Conservation (phyloP, 2,888 invertebrate species). For the Pyrochroa serraticornis region DNA sequence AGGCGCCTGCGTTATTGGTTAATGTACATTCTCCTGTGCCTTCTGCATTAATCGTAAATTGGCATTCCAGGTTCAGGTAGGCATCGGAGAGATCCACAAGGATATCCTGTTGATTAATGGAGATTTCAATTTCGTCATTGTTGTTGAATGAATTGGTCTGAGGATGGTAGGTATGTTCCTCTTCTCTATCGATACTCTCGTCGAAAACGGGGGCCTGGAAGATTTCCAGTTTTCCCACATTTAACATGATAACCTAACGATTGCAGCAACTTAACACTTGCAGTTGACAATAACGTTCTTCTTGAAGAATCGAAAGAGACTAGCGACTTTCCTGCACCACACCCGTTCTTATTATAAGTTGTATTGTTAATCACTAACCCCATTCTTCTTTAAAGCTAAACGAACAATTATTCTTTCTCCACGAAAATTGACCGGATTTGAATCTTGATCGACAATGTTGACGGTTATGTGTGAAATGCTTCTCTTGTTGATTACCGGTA, state of each 20-base stretch:
- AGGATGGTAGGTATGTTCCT: not conserved
- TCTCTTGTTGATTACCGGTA: conserved; percentile 43
- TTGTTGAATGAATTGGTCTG: conserved; percentile 3
- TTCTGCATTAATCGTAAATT: conserved; percentile 14
- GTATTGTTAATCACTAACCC: conserved; percentile 1
- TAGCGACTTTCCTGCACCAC: not conserved
- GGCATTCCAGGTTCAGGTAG: conserved; percentile 32
- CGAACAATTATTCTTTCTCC: conserved; percentile 44
- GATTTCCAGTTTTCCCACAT: not conserved
- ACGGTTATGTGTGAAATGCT: conserved; percentile 40
- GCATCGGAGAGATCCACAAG: conserved; percentile 42
- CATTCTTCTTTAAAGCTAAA: conserved; percentile 22
- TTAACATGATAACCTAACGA: conserved; percentile 3
- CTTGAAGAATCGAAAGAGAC: too few species aligned
- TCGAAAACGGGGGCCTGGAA: not conserved
- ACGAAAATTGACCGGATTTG: conserved; percentile 45
- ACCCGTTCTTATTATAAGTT: conserved; percentile 2
- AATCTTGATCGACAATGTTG: conserved; percentile 46
- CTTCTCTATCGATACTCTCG: not conserved
- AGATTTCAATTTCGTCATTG: conserved; percentile 43
- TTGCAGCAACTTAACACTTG: not conserved
- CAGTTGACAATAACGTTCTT: not conserved
- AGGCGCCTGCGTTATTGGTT: too few species aligned
- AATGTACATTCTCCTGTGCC: not conserved
- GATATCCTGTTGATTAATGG: conserved; percentile 43